phyloP scores from a whole-genome alignment of 2,113 vertebrate genomes.

The Mesocricetus auratus region DNA sequence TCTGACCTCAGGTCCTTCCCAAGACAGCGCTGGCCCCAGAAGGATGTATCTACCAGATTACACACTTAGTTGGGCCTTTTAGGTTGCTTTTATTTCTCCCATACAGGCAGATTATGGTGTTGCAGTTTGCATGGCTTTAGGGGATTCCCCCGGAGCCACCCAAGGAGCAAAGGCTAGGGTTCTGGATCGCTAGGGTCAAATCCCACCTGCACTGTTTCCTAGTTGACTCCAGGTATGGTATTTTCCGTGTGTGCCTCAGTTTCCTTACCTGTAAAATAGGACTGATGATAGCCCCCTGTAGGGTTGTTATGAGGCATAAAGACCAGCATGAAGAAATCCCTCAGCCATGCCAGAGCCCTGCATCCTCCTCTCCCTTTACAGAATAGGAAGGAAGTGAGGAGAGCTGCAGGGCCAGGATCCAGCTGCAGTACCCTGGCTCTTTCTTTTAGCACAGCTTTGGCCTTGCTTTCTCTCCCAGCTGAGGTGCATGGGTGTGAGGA shows the following conservation, averaged over 20 bases:
- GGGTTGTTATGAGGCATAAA: not conserved
- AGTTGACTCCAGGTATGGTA: not conserved
- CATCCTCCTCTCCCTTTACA: not conserved
- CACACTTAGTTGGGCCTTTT: too few species aligned
- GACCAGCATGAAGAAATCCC: too few species aligned
- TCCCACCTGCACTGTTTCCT: not conserved
- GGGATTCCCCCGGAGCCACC: not conserved
- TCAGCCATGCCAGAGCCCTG: accelerated
- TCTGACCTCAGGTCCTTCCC: not conserved
- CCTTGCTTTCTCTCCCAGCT: not conserved
- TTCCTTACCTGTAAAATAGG: not conserved
- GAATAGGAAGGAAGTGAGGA: not conserved
- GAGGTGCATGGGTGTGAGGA: not conserved
- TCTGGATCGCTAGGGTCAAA: not conserved
- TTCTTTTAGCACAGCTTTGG: not conserved
- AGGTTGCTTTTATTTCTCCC: not conserved
- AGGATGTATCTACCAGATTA: not conserved
- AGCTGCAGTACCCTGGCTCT: not conserved
- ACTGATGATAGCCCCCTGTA: accelerated
- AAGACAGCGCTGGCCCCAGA: not conserved
- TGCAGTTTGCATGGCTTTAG: not conserved
- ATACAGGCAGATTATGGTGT: accelerated
- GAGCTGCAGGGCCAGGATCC: not conserved
- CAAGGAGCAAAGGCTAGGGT: not conserved
- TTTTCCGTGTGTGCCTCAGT: not conserved